Conservation (phyloP, 2,113 vertebrate genomes). For the Microcebus griseorufus region DNA sequence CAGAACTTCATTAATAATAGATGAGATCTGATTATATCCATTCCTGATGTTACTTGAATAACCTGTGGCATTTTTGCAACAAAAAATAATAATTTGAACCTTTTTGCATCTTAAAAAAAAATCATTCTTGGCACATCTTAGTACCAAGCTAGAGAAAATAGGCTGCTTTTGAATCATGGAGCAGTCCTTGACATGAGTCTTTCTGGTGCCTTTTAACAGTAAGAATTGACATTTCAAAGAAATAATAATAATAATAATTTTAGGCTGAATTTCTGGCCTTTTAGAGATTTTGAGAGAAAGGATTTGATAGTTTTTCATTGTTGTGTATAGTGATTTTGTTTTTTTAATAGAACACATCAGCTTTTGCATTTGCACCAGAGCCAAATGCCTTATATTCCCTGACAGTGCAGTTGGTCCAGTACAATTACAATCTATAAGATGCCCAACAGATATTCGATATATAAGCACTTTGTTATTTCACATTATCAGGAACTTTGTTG, state of each 20-base stretch:
- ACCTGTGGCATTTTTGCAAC: slow-evolving; percentile 66
- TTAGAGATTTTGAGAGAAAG: slow-evolving; percentile 17
- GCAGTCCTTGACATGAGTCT: neutral
- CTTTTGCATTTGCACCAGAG: neutral
- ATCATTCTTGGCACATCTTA: slow-evolving; percentile 50
- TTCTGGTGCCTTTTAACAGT: neutral
- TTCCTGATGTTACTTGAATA: slow-evolving; percentile 70
- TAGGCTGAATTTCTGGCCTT: slow-evolving; percentile 50
- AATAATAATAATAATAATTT: slow-evolving; percentile 35
- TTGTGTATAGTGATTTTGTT: neutral
- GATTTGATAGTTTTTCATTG: neutral
- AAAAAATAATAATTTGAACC: slow-evolving; percentile 65
- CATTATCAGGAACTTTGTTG: neutral
- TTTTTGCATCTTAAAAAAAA: slow-evolving; percentile 32
- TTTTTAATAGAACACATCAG: neutral
- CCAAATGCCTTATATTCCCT: neutral
- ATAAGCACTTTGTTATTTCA: neutral
- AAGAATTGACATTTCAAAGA: slow-evolving; percentile 35
- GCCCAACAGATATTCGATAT: neutral
- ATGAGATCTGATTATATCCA: slow-evolving; percentile 68
- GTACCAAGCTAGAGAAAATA: neutral
- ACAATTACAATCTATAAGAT: neutral
- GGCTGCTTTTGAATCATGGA: slow-evolving; percentile 1
- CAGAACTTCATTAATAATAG: slow-evolving; percentile 76
- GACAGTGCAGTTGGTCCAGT: neutral